A percentile compares a stretch with the other conserved stretches of the same genome.
phyloP scores from a whole-genome alignment of 2,888 invertebrate species.

The Punctoribates punctum region DNA sequence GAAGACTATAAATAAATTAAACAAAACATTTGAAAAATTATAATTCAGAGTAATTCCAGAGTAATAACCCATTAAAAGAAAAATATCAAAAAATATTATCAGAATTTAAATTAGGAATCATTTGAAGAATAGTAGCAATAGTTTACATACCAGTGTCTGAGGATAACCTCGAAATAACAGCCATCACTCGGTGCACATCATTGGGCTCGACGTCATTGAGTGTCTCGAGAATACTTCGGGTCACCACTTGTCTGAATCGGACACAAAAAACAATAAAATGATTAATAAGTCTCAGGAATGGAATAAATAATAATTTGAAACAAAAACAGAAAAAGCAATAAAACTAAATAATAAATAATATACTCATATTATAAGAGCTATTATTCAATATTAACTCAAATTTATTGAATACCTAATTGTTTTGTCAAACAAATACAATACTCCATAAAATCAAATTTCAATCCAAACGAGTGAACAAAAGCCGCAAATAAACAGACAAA shows the following conservation, averaged over 20 bases:
- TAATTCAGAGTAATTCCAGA: not conserved
- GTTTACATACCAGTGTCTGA: not conserved
- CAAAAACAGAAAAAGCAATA: not conserved
- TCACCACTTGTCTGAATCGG: slow-evolving; percentile 61
- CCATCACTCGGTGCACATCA: slow-evolving; percentile 10
- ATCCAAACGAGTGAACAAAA: not conserved
- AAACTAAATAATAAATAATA: not conserved
- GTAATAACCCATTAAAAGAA: not conserved
- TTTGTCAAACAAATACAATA: not conserved
- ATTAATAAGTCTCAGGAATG: not conserved
- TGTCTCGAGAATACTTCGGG: slow-evolving; percentile 60
- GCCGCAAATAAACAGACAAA: not conserved
- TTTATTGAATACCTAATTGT: not conserved
- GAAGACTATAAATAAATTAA: not conserved
- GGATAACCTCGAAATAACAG: slow-evolving; percentile 25
- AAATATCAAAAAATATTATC: not conserved
- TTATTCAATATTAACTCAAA: too few species aligned
- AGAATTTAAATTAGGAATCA: not conserved
- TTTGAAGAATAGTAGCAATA: not conserved
- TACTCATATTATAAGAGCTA: not conserved
- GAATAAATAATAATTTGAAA: not conserved
- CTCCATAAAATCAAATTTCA: not conserved
- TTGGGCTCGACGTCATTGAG: slow-evolving; percentile 49
- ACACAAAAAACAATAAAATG: slow-evolving; percentile 48
- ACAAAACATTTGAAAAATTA: not conserved